Evolutionary conservation across 2,888 invertebrate species (phyloP), one percentile per base, ranked within the genome.

Genomic region (Sphaerophoria taeniata): DNA sequence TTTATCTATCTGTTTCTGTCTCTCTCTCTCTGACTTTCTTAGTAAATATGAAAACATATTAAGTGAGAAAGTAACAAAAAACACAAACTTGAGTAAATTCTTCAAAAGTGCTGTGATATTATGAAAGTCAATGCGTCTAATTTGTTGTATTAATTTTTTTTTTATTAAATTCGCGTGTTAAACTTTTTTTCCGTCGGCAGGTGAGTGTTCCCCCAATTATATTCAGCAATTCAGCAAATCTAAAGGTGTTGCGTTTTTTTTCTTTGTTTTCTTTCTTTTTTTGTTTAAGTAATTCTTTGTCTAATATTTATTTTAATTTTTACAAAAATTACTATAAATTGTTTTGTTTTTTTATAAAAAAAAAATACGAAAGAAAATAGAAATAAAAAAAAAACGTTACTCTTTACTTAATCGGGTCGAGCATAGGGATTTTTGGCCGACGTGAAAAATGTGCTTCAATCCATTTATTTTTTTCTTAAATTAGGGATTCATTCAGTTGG

Each of bases 351-450:
- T 81, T 63, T 73, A 77, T 71, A 73, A 77, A 74, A 73, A 69
- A 70, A 70, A n/a, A n/a, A n/a, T n/a, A n/a, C n/a, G 63, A 77
- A 80, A 78, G 71, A 69, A 85, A 70, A 71, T 51, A 79, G 71
- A 69, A 56, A 76, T 61, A 71, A 75, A 73, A 78, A 80, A 74
- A 85, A 85, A 84, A 82, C 87, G 80, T 85, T 69, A 81, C 74
- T 74, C 74, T 82, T 72, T 82, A 82, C 81, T 82, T 79, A 90
- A 92, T 91, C 92, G 92, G 92, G 90, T 91, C 91, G 90, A 92
- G 92, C 92, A 90, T 92, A 92, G 92, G 92, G 92, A 92, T 92
- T 92, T 90, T 92, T 92, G 92, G 92, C 92, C 92, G 92, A 92
- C 91, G 92, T 90, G 89, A 89, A 90, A 90, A 89, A 87, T 87